Conservation (phyloP, 2,113 vertebrate species). For the Ardeotis arabs region DNA sequence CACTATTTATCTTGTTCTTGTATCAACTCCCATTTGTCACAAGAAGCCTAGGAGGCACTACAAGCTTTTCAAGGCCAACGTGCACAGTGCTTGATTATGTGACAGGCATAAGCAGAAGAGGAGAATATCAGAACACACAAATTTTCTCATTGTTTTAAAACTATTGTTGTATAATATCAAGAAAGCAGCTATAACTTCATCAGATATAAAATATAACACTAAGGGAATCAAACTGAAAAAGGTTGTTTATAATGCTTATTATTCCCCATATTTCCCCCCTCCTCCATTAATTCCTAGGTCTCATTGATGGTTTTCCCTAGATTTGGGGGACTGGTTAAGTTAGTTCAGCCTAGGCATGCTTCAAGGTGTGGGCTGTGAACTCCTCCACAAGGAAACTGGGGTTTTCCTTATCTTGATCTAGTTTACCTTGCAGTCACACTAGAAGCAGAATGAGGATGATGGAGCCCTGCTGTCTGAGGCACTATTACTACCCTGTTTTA, state of each 20-base stretch:
- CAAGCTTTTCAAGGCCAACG: neutral
- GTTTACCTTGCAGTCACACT: neutral
- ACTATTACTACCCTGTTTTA: neutral
- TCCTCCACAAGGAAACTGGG: rapidly evolving
- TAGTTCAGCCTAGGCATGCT: neutral
- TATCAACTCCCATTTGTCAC: slow-evolving; percentile 37
- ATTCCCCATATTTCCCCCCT: neutral
- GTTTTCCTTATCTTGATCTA: neutral
- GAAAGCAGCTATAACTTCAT: neutral
- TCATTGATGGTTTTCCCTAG: neutral
- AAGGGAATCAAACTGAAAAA: neutral
- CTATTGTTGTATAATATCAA: neutral
- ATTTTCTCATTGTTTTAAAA: neutral
- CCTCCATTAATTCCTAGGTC: neutral
- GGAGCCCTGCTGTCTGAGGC: neutral
- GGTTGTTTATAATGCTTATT: neutral
- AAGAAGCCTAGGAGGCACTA: slow-evolving; percentile 13
- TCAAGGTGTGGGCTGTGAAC: neutral
- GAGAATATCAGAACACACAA: neutral
- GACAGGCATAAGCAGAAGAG: neutral
- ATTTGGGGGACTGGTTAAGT: neutral
- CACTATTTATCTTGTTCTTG: slow-evolving; percentile 33
- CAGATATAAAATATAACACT: neutral
- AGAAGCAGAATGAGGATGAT: neutral
- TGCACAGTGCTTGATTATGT: rapidly evolving